Evolutionary conservation across 2,888 invertebrate genomes (phyloP).

Genomic region (Choreutis nemorana): DNA sequence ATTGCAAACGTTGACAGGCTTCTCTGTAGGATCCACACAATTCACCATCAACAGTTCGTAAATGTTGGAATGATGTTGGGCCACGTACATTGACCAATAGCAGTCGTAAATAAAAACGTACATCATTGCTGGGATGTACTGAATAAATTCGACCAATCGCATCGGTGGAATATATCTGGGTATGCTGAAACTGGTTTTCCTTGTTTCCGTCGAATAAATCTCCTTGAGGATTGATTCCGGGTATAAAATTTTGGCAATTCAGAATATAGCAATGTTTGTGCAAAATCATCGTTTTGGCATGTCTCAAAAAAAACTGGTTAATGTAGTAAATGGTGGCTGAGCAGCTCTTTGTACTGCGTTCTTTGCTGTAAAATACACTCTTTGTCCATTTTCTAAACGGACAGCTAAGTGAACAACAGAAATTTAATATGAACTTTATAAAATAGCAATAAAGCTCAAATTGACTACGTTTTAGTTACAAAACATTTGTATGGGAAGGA

Average conservation of each 20-base stretch:
- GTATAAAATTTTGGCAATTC: conserved; percentile 16
- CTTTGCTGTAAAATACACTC: conserved; percentile 12
- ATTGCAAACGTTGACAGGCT: conserved; percentile 15
- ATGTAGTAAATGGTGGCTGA: conserved; percentile 14
- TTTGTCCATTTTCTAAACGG: conserved; percentile 14
- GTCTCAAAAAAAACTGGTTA: conserved; percentile 15
- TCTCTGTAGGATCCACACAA: conserved; percentile 15
- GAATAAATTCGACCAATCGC: conserved; percentile 8
- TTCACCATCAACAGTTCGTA: conserved; percentile 15
- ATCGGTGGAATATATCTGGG: conserved; percentile 7
- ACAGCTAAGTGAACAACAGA: conserved; percentile 15
- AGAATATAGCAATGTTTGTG: conserved; percentile 12
- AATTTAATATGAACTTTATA: no score
- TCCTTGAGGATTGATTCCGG: conserved; percentile 15
- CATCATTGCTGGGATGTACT: conserved; percentile 9
- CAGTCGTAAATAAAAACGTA: conserved; percentile 8
- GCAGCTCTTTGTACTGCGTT: conserved; percentile 11
- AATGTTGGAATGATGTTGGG: conserved; percentile 10
- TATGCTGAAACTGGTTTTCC: conserved; percentile 11
- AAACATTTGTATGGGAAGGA: no score
- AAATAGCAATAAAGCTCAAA: no score
- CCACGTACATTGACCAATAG: conserved; percentile 11
- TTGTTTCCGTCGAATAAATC: conserved; percentile 15
- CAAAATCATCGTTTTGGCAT: conserved; percentile 15
- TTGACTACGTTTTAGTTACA: no score